phyloP scores from a whole-genome alignment of 2,888 invertebrate genomes.

The Cepaea hortensis region DNA sequence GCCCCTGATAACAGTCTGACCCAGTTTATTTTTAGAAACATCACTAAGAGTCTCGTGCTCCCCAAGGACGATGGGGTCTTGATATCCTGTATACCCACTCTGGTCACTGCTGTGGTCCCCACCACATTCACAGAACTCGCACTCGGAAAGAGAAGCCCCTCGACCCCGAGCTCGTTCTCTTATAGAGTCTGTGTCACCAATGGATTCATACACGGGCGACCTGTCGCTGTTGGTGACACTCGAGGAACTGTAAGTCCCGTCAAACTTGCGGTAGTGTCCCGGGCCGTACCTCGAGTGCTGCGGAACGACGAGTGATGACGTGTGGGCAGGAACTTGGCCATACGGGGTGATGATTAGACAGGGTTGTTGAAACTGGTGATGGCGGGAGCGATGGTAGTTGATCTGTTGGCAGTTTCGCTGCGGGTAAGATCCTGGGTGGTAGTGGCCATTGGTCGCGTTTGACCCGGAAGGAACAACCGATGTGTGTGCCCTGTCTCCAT shows the following conservation, averaged over 20 bases:
- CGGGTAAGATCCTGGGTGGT: constrained; percentile 33
- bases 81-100: constrained; percentile 19
- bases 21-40: constrained; percentile 1
- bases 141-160: constrained; percentile 30
- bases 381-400: constrained; percentile 36
- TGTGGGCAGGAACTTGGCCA: constrained; percentile 44
- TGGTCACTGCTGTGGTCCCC: constrained; percentile 24
- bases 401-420: constrained; percentile 43
- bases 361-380: constrained; percentile 35
- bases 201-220: constrained; percentile 57
- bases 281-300: constrained; percentile 21
- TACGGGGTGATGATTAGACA: constrained; percentile 41
- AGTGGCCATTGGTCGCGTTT: constrained; percentile 26
- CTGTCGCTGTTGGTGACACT: constrained; percentile 54
- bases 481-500: constrained; percentile 51
- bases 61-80: constrained; percentile 12
- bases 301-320: constrained; percentile 40
- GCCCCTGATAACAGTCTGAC: constrained; percentile 30
- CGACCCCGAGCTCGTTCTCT: constrained; percentile 30
- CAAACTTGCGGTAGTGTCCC: constrained; percentile 48
- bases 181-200: constrained; percentile 53
- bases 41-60: not conserved
- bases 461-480: constrained; percentile 33
- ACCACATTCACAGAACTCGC: constrained; percentile 47
- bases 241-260: constrained; percentile 52